Conservation (phyloP, 2,797 vertebrate species). For the Sebastes trivittatus region DNA sequence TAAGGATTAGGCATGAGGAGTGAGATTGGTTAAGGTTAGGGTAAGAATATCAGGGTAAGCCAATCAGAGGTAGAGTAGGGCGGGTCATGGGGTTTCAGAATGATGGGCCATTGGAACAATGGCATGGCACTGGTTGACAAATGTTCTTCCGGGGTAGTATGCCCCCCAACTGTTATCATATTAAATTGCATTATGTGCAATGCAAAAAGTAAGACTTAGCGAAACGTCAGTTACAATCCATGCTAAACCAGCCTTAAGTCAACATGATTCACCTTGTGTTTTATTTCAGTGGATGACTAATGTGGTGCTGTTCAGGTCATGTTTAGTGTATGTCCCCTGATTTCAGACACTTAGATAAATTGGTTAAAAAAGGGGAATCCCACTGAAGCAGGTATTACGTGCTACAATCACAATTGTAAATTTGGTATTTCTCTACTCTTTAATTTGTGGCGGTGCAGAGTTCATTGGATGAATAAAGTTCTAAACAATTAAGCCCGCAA, state of each 20-base stretch:
- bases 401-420: neutral
- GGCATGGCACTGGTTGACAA: too few species aligned
- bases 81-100: too few species aligned
- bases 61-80: too few species aligned
- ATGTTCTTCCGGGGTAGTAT: neutral
- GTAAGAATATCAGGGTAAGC: too few species aligned
- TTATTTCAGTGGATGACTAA: neutral
- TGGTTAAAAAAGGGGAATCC: neutral
- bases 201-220: neutral
- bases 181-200: neutral
- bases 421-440: conserved; percentile 1
- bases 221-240: neutral
- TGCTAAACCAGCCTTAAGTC: neutral
- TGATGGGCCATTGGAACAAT: too few species aligned
- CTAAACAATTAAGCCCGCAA: conserved; percentile 60
- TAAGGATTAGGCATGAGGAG: too few species aligned
- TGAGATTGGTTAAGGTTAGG: too few species aligned
- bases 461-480: conserved; percentile 49
- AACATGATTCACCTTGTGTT: neutral
- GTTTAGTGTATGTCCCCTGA: neutral
- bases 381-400: conserved; percentile 4
- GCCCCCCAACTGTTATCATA: neutral
- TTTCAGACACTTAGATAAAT: neutral
- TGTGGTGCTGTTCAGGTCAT: neutral
- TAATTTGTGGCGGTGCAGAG: conserved; percentile 29